Base-by-base conservation (phyloP, 2,797 vertebrate species). In the Kryptopterus vitreolus region DNA sequence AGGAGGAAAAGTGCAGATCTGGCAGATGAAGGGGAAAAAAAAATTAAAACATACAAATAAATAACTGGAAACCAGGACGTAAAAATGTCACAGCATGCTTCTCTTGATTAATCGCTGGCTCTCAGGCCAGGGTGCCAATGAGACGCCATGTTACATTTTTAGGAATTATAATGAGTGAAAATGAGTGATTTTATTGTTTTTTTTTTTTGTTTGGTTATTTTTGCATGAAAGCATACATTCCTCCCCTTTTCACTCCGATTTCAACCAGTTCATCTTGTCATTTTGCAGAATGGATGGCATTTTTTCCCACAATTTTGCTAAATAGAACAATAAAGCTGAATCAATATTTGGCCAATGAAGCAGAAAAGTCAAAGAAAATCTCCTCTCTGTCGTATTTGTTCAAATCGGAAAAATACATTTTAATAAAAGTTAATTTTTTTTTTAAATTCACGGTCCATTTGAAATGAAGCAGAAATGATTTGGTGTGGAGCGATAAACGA, bases 81-180 rank as follows among this genome's bases (percentile, higher is more conserved):
- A 74, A 59, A 53, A 74, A 58, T 58, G 33, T 46, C 55, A 26
- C 35, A 26, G 13, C 35, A 7, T 20, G 33, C 15, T 74, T 29
- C 53, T 43, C n/a, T 8, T 72, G 55, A 74, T 59, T 59, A 74
- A 74, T 74, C 76, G 38, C 31, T 11, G 31, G 22, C 75, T 77
- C 59, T 11, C 31, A 57, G 61, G 35, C 61, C 48, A 24, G 76
- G 18, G 62, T 35, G 48, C 22, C 38, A 55, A 43, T 24, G 46
- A 77, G 29, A 55, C 4, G 22, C 26, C 26, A 43, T 43, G 53
- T 74, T 58, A 43, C 35, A 43, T 74, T 59, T 59, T 33, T 38
- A 58, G 55, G 35, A 74, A 74, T 59, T 43, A 74, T 26, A 74
- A 46, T 74, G 35, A 74, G 72, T 74, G 72, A 74, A 74, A 74